Conservation (phyloP, 2,113 vertebrate species). For the Gymnarchus niloticus region DNA sequence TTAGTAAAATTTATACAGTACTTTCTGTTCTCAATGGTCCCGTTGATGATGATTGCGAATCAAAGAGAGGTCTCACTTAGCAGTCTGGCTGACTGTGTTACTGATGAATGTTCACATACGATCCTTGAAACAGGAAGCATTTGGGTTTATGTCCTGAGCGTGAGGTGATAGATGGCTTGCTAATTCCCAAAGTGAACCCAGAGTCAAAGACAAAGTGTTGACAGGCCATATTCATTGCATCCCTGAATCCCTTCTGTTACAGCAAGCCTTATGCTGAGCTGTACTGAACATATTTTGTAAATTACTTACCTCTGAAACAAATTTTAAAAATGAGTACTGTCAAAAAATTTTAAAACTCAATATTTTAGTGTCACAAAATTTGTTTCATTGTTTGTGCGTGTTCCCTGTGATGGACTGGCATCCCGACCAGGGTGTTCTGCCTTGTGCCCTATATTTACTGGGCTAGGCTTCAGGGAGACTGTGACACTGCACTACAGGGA, state of each 20-base stretch:
- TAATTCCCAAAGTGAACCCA: constrained; percentile 16
- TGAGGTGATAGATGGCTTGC: background rate
- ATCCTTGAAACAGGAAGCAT: constrained; percentile 30
- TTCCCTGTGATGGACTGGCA: background rate
- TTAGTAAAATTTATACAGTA: constrained; percentile 46
- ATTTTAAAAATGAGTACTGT: background rate
- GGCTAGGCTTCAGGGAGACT: background rate
- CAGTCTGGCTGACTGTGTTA: constrained; percentile 30
- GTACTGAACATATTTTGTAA: background rate
- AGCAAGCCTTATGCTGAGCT: background rate
- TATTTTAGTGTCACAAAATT: constrained; percentile 4
- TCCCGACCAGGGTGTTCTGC: background rate
- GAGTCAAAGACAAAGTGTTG: constrained; percentile 21
- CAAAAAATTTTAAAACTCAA: constrained; percentile 1
- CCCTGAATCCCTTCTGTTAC: background rate
- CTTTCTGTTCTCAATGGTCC: constrained; percentile 30
- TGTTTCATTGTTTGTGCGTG: background rate
- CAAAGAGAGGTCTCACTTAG: constrained; percentile 23
- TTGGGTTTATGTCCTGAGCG: constrained; percentile 27
- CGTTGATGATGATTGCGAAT: constrained; percentile 37
- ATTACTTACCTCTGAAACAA: background rate
- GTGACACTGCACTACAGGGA: background rate
- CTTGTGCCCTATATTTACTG: background rate
- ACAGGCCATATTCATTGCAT: constrained; percentile 12
- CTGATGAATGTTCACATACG: constrained; percentile 38